Conservation (phyloP, 2,113 vertebrate species). For the Anolis carolinensis region DNA sequence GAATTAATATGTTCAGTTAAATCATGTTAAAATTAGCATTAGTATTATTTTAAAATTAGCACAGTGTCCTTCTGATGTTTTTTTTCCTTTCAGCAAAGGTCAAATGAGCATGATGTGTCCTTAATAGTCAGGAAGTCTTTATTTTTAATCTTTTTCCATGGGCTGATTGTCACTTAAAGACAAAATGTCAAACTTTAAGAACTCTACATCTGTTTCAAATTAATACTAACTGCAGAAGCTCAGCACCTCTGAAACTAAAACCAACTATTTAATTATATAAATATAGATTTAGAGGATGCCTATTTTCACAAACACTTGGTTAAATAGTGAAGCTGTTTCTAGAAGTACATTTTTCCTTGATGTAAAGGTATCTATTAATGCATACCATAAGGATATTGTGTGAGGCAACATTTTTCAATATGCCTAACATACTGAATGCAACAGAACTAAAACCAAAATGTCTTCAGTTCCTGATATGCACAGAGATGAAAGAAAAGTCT, state of each 20-base stretch:
- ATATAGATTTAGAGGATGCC: slow-evolving; percentile 18
- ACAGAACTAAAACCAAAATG: neutral
- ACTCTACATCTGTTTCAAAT: slow-evolving; percentile 20
- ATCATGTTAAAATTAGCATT: slow-evolving; percentile 7
- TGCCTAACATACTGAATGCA: neutral
- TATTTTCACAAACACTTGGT: neutral
- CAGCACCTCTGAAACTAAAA: slow-evolving; percentile 15
- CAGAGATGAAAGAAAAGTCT: too few relatives aligned
- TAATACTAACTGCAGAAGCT: slow-evolving; percentile 24
- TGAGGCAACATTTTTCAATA: neutral
- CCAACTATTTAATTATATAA: slow-evolving; percentile 20
- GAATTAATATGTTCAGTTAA: neutral
- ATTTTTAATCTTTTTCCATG: slow-evolving; percentile 43
- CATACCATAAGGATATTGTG: neutral
- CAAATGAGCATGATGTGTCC: slow-evolving; percentile 12
- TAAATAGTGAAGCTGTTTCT: neutral
- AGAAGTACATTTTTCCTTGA: too few relatives aligned
- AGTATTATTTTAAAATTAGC: slow-evolving; percentile 10
- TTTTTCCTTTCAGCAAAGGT: neutral
- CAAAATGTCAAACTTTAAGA: slow-evolving; percentile 35
- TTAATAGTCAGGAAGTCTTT: slow-evolving; percentile 30
- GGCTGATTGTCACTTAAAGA: slow-evolving; percentile 28
- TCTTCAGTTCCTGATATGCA: neutral
- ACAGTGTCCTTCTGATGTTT: neutral
- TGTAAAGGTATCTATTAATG: neutral